Evolutionary conservation across 2,113 vertebrate species (phyloP), one percentile per base, ranked within the genome.

Genomic region (Amphiprion ocellaris): DNA sequence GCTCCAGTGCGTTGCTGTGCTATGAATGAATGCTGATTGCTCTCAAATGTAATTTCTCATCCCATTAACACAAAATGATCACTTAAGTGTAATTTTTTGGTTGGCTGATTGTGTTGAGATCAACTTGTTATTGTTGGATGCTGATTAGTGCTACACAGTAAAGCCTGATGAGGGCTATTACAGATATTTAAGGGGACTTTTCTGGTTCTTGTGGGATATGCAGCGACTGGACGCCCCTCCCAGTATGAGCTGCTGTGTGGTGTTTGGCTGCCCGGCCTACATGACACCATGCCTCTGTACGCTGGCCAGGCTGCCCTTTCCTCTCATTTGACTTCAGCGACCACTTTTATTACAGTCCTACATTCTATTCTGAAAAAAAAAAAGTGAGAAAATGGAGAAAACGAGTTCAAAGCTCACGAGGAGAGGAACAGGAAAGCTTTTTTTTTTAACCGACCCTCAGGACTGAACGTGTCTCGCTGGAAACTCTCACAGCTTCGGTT

Each of bases 241-340:
- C 74, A 83, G 52, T 62, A 16, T 64, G 79, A 77, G 72, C 81
- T 71, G 61, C 75, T 76, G 60, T 86, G 86, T 89, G 66, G 74
- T 60, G 62, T 81, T 92, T 91, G 89, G 87, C 89, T 77, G 66
- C 9, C n/a, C 2, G 67, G 75, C 52, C 78, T 24, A 39, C 41
- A 72, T 88, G 83, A 93, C 84, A 83, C 82, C 64, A 85, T 90
- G 26, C n/a, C 16, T 85, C 71, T 87, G 70, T 39, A 17, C 7
- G 28, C 65, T 10, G 53, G 79, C 90, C 83, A 76, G 73, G 53
- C 77, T 17, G 77, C 85, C 69, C 76, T 87, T 89, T 72, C 77
- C 68, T 85, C 76, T 83, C 49, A 44, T 88, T 80, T 72, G 63
- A 83, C 54, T 82, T 79, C 50, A 74, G 44, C 60, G 77, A 71